Base-by-base conservation (phyloP, 1,140 invertebrate genomes). In the Homarus americanus region DNA sequence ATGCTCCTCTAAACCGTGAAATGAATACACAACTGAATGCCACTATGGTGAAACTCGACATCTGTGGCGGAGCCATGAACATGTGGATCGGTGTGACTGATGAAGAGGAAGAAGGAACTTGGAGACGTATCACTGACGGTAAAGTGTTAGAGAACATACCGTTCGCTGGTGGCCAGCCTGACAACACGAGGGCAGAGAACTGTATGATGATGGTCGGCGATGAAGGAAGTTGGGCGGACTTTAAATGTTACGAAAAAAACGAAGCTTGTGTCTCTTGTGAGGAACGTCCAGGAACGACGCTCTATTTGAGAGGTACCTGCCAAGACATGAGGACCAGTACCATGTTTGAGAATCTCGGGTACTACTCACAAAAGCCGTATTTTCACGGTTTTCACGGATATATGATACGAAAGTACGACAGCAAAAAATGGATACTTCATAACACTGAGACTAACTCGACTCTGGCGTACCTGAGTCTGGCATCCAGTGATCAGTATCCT, bases 11-110 rank as follows among this genome's bases (percentile, higher is more conserved):
- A 5, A 76, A 28, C 24, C 9, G 15, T 0, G 32, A 28, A 15
- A 82, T 28, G 40, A 90, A 63, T 24, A 5, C 53, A 1, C 40
- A 78, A 41, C 15, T 90, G 7, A 41, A 63, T 38, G 36, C 38
- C 15, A 90, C 80, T 0, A 24, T 76, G 44, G 20, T 12, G 12
- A 36, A 17, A 34, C 32, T 84, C 9, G 44, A 82, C 15, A 12
- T 69, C 12, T 90, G 88, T 32, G 44, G 28, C 2, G 32, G 28
- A 28, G 32, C 32, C 17, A 73, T 78, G 10, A 36, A 84, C 28
- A 4, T 83, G 44, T 90, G 88, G 88, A n/a, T 90, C 24, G 88
- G 80, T 10, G 38, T 76, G 15, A 83, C 88, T 28, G 80, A 90
- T 38, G 28, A 28, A 53, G 28, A 82, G 17, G 80, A 90, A 38